These are phyloP conservation scores for Ctenopoma kingsleyae DNA, from an alignment of 2,797 vertebrate genomes.

Conservation along the genomic window DNA sequence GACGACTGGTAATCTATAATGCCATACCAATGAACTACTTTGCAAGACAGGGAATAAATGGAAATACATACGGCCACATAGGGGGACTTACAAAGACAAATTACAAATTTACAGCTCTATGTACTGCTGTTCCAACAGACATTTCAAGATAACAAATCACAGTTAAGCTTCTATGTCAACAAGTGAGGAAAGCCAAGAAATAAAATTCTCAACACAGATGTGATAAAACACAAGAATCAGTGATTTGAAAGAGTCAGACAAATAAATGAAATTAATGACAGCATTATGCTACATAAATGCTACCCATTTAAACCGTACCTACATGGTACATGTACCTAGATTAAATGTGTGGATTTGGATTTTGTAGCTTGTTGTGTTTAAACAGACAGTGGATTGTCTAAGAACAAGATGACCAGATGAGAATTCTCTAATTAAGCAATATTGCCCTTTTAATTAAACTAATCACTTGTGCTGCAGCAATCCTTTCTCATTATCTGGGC, in stretches of 20 bases:
- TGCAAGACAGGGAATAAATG: slow-evolving; percentile 15
- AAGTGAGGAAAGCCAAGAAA: background rate
- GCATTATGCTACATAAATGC: background rate
- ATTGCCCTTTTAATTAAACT: slow-evolving; percentile 59
- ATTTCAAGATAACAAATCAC: slow-evolving; percentile 4
- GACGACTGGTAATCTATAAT: background rate
- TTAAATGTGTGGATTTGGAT: background rate
- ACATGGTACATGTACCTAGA: too few species aligned
- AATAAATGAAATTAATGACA: background rate
- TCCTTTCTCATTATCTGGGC: slow-evolving; percentile 65
- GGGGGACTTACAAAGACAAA: too few species aligned
- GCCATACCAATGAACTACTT: slow-evolving; percentile 34
- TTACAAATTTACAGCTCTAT: too few species aligned
- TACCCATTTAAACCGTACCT: slow-evolving; percentile 2
- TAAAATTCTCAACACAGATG: background rate
- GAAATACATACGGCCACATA: slow-evolving; percentile 2
- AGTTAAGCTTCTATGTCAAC: background rate
- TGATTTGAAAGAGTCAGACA: background rate
- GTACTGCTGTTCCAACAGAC: too few species aligned
- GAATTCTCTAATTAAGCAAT: slow-evolving; percentile 47
- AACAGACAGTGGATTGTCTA: slow-evolving; percentile 15
- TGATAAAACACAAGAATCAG: background rate
- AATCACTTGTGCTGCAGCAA: slow-evolving; percentile 62
- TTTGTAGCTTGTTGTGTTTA: background rate
- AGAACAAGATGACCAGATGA: slow-evolving; percentile 36